Evolutionary conservation across 1,140 invertebrate genomes (phyloP), one percentile per base, ranked within the genome.

Genomic region (Andrena cerasifolii): DNA sequence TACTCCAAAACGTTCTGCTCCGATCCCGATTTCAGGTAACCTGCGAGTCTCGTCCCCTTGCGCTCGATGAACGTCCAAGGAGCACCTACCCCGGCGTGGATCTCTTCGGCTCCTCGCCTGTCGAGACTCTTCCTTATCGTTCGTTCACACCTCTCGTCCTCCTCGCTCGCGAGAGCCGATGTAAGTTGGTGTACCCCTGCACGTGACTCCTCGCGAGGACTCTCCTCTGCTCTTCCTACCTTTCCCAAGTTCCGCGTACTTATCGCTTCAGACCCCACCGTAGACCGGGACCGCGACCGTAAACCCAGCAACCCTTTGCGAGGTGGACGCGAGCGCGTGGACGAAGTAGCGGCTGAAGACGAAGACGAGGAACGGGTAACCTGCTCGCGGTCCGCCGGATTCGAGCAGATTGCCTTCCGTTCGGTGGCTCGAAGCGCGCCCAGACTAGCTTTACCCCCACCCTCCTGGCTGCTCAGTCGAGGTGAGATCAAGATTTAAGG

Each of bases 341-440:
- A 36, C 33, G 58, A 31, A 43, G 56, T n/a, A 51, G 45, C 3
- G 53, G 31, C 21, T 24, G 49, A 45, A 16, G 45, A 49, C 31
- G 62, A 62, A 51, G 7, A 26, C 31, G 31, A 62, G n/a, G 36
- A 51, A 58, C 61, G 78, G 82, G 70, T 78, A 82, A 82, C 80
- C 90, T 91, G 91, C 89, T 91, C 89, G 89, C 90, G 89, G 90
- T 91, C 89, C 90, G 90, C 89, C 90, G 90, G 91, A 91, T 91
- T 91, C 90, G 88, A 91, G 89, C 91, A 89, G 90, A 92, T 92
- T 92, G 91, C 89, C 91, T 91, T 92, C 91, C 90, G 90, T 89
- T 91, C 88, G 85, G 86, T 85, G 86, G 88, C 88, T 91, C 90
- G 86, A 91, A 92, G 91, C 90, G 89, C 90, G 86, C 90, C 87